phyloP scores from a whole-genome alignment of 64 coral and sea anemone genomes.

The Pachyseris speciosa region DNA sequence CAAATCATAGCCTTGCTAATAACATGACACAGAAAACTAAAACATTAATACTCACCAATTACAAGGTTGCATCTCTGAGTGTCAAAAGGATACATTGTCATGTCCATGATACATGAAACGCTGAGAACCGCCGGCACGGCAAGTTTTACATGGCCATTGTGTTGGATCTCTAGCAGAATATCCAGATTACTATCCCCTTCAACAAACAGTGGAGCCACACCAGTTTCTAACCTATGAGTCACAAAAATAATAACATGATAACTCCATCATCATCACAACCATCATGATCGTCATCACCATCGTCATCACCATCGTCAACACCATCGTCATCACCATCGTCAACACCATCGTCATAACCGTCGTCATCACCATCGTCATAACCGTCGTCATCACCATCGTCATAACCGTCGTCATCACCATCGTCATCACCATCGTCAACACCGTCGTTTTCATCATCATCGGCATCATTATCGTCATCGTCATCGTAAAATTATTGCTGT shows the following conservation, averaged over 20 bases:
- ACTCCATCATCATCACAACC: not conserved
- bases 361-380: not conserved
- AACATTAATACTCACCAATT: not conserved
- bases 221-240: not conserved
- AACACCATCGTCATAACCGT: too few species aligned
- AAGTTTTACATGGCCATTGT: slow-evolving; percentile 1
- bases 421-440: not conserved
- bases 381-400: not conserved
- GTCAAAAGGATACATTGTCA: slow-evolving; percentile 46
- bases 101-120: slow-evolving; percentile 31
- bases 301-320: not conserved
- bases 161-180: not conserved
- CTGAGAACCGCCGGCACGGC: not conserved
- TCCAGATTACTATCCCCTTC: not conserved
- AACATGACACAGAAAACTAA: too few species aligned
- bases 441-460: too few species aligned
- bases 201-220: not conserved
- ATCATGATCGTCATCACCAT: not conserved
- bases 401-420: not conserved
- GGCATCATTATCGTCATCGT: too few species aligned
- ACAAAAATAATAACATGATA: not conserved
- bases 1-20: too few species aligned
- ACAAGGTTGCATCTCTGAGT: slow-evolving; percentile 40
- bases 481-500: too few species aligned
- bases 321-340: not conserved